phyloP scores from a whole-genome alignment of 1,140 invertebrate species.

The Meloidogyne exigua region DNA sequence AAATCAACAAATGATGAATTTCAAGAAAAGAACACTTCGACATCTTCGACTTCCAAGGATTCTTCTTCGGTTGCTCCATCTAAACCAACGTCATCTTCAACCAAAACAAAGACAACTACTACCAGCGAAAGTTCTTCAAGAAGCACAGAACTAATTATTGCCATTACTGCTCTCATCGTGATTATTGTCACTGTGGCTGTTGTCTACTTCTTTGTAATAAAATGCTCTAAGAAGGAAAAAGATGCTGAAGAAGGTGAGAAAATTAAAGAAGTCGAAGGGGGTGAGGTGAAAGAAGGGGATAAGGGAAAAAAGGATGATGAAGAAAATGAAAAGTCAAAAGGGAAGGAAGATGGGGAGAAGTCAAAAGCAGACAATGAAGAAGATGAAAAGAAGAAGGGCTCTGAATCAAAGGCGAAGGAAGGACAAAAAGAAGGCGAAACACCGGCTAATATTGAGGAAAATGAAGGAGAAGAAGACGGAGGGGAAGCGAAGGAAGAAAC shows the following conservation, averaged over 20 bases:
- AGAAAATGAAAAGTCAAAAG: neutral
- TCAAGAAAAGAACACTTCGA: no score
- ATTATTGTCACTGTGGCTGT: neutral
- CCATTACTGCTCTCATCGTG: neutral
- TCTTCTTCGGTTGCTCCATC: no score
- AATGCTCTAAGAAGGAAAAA: neutral
- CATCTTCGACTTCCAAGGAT: no score
- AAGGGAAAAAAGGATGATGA: neutral
- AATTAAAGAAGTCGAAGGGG: no score
- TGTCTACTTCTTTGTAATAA: neutral
- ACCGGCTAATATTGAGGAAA: no score
- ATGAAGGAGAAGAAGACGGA: no score
- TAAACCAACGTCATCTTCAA: no score
- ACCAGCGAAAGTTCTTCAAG: neutral
- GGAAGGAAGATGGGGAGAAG: neutral
- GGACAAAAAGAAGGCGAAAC: no score
- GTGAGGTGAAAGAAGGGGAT: no score
- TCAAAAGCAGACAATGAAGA: no score
- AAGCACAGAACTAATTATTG: neutral
- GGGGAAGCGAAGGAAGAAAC: no score
- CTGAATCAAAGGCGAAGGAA: neutral
- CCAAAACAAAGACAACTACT: neutral
- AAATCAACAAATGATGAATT: no score
- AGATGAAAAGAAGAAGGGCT: neutral
- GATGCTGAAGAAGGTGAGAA: neutral